These are phyloP conservation scores for Caenorhabditis becei DNA, from an alignment of 2,888 invertebrate species.

Conservation along the genomic window DNA sequence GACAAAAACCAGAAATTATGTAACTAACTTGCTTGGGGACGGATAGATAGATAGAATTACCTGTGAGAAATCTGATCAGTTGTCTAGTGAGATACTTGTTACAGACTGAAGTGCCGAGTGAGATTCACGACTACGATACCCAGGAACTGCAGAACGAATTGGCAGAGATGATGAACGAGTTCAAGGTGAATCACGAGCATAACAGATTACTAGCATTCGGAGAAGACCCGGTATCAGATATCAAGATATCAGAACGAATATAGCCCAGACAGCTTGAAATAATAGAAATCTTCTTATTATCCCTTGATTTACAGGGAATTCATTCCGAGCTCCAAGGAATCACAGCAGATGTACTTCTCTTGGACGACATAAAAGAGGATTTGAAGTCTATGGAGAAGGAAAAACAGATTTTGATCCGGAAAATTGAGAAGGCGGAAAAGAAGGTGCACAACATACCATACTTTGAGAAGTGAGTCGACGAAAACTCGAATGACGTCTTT, in stretches of 20 bases:
- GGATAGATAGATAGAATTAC: neutral
- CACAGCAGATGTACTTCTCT: constrained; percentile 85
- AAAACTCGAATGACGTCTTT: neutral
- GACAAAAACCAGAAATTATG: neutral
- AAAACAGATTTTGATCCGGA: constrained; percentile 87
- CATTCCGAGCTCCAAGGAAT: constrained; percentile 72
- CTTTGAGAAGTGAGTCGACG: constrained; percentile 67
- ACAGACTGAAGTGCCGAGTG: constrained; percentile 69
- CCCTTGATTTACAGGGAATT: constrained; percentile 65
- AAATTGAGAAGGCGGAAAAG: constrained; percentile 84
- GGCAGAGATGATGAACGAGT: constrained; percentile 88
- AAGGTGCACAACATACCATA: constrained; percentile 72
- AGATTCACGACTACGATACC: constrained; percentile 87
- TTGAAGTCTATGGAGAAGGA: constrained; percentile 86
- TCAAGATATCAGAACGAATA: neutral
- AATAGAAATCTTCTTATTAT: neutral
- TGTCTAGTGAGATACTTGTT: constrained; percentile 15
- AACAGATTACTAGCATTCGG: neutral
- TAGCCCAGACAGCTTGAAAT: neutral
- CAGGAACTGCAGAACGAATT: constrained; percentile 87
- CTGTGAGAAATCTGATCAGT: neutral
- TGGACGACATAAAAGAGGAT: constrained; percentile 89
- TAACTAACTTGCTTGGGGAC: neutral
- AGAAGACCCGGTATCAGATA: too few species aligned
- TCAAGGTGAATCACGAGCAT: constrained; percentile 85